Percentiles rank a stretch among this genome's conserved stretches.
Evolutionary conservation across 2,797 vertebrate genomes (phyloP).

Genomic region (Falco concolor): DNA sequence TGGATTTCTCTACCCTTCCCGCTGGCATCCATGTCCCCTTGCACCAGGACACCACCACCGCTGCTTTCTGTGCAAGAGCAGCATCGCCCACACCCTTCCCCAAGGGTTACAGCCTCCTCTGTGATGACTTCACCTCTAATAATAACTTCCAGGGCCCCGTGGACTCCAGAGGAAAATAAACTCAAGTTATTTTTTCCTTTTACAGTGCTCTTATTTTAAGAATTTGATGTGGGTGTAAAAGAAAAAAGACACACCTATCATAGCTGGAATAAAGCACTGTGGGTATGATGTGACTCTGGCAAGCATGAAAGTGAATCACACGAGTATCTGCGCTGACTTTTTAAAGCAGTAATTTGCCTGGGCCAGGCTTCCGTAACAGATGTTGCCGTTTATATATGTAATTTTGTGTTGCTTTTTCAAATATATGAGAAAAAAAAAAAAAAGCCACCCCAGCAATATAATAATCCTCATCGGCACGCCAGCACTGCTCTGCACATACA

Average conservation of each 20-base stretch:
- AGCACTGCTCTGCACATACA: background rate
- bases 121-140: slow-evolving; percentile 49
- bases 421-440: background rate
- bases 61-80: background rate
- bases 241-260: slow-evolving; percentile 42
- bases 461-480: background rate
- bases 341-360: slow-evolving; percentile 35
- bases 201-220: slow-evolving; percentile 51
- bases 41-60: background rate
- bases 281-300: slow-evolving; percentile 42
- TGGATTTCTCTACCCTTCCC: background rate
- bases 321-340: background rate
- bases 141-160: background rate
- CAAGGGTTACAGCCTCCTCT: background rate
- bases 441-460: background rate
- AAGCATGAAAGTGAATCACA: slow-evolving; percentile 34
- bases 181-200: slow-evolving; percentile 28
- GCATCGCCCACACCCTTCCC: background rate
- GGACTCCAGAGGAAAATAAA: slow-evolving; percentile 46
- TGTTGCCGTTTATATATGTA: background rate
- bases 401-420: background rate
- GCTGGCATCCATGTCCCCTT: accelerated
- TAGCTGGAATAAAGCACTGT: slow-evolving; percentile 3
- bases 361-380: slow-evolving; percentile 28
- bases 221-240: slow-evolving; percentile 51